Evolutionary conservation across 1,140 invertebrate species (phyloP), one percentile per base, ranked within the genome.

Genomic region (Brachystomella parvula): DNA sequence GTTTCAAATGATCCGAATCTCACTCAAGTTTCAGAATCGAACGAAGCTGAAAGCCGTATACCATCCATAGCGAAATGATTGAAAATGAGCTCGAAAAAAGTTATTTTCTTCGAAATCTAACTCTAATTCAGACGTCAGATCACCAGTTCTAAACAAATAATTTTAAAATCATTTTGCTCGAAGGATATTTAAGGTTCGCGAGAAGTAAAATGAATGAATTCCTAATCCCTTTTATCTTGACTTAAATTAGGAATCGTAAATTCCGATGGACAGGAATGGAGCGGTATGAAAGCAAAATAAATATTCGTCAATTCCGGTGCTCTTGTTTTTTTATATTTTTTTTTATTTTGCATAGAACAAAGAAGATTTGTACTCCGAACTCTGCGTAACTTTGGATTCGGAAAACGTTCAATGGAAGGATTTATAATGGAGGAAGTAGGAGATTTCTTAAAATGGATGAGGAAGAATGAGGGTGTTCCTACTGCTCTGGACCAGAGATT

Each of bases 311-410:
- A n/a, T n/a, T n/a, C n/a, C n/a, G n/a, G n/a, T n/a, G n/a, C n/a
- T n/a, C n/a, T n/a, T n/a, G n/a, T 15, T 15, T 53, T 53, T 53
- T 24, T 24, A 26, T 53, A 53, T 53, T 53, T 17, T 17, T 19
- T 53, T 53, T 9, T 12, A 44, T 44, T 44, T 44, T 44, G 9
- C 9, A 44, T 26, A 53, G 69, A 71, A 44, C 68, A 71, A 56
- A 60, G 71, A 3, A 49, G 69, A 44, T 72, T 72, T 62, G 26
- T 58, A 1, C 30, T 71, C 9, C 9, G 61, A 59, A 30, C 61
- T 19, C 62, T 71, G 1, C 26, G 68, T 17, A 69, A 71, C 49
- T 59, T 71, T n/a, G 70, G 70, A 2, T 71, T 71, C 24, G 69
- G 71, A 3, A 70, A 65, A 49, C 61, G 31, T 15, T 60, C 65